These are phyloP conservation scores for Phylloscopus trochilus DNA, from an alignment of 2,113 vertebrate genomes.

Conservation along the genomic window DNA sequence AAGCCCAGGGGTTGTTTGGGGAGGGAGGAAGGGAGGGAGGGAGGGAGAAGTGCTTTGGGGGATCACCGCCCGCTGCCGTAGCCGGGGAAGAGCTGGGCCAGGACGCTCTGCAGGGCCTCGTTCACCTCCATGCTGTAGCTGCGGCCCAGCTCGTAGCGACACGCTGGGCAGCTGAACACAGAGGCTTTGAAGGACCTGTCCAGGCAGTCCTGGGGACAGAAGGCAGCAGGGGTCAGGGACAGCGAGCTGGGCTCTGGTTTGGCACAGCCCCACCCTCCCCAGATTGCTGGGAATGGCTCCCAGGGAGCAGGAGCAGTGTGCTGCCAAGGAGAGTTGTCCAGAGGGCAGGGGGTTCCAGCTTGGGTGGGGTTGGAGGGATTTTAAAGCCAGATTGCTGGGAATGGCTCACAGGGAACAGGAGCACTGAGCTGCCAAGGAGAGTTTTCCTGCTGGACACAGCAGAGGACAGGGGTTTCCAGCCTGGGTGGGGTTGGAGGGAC, in stretches of 20 bases:
- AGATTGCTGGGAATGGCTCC: accelerated
- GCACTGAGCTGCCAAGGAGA: accelerated
- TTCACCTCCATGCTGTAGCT: conserved; percentile 86
- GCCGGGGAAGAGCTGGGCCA: conserved; percentile 93
- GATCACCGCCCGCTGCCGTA: conserved; percentile 94
- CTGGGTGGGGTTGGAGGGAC: accelerated
- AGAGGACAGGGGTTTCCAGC: neutral
- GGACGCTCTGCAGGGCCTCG: conserved; percentile 83
- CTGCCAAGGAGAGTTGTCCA: accelerated
- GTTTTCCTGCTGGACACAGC: too few relatives aligned
- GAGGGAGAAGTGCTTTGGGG: conserved; percentile 56
- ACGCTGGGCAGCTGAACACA: conserved; percentile 93
- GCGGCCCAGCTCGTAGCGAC: conserved; percentile 89
- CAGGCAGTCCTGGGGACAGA: conserved; percentile 83
- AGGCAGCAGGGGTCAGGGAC: neutral
- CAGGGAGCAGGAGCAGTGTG: neutral
- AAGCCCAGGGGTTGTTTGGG: conserved; percentile 16
- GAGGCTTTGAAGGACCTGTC: conserved; percentile 93
- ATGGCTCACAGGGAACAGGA: neutral
- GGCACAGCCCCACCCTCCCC: accelerated
- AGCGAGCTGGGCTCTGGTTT: accelerated
- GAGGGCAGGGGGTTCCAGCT: neutral
- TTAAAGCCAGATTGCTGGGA: accelerated
- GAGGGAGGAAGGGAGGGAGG: neutral
- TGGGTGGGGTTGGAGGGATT: accelerated